Base-by-base conservation (phyloP, 2,113 vertebrate species). In the Synchiropus splendidus region DNA sequence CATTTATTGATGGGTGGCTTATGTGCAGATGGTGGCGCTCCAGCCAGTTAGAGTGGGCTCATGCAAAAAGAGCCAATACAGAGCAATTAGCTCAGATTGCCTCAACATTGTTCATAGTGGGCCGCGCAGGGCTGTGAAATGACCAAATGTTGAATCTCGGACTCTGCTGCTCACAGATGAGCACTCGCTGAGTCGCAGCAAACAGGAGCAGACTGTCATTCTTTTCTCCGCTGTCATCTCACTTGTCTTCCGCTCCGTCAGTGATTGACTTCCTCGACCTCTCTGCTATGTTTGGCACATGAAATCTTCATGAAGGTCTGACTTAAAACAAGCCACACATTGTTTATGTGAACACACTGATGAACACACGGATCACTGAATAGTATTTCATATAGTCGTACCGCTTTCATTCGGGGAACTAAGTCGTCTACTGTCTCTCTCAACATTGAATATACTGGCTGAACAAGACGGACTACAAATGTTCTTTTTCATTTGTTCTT, bases 81-180 rank as follows among this genome's bases (percentile, higher is more conserved):
- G 63, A 35, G 39, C 64, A 81, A 80, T 82, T 86, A 78, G 35
- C 43, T 57, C 44, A 76, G 70, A 82, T 83, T 82, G 78, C 75
- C 66, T 73, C 70, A 75, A 77, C 77, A 82, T 79, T 83, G 83
- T 84, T 84, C 13, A 78, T 70, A 64, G 50, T 78, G 54, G 51
- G 75, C 70, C 18, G 70, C 67, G 57, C 53, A 31, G 36, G 70
- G 52, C 66, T 81, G 78, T 82, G 77, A 84, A 80, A 79, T 75
- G 74, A 70, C 74, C 77, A 80, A 78, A 70, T 85, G 78, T 55
- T 67, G 48, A 0, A 36, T 40, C 43, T 39, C 18, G 15, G 57
- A 41, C 53, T 50, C 52, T 48, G 48, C 37, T 13, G 16, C 35
- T 52, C 37, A 6, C 37, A 10, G n/a, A 30, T 30, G 27, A 18